Percentiles rank a stretch among this genome's conserved stretches.
These are phyloP conservation scores for Battus philenor DNA, from an alignment of 1,140 invertebrate genomes.

Conservation along the genomic window DNA sequence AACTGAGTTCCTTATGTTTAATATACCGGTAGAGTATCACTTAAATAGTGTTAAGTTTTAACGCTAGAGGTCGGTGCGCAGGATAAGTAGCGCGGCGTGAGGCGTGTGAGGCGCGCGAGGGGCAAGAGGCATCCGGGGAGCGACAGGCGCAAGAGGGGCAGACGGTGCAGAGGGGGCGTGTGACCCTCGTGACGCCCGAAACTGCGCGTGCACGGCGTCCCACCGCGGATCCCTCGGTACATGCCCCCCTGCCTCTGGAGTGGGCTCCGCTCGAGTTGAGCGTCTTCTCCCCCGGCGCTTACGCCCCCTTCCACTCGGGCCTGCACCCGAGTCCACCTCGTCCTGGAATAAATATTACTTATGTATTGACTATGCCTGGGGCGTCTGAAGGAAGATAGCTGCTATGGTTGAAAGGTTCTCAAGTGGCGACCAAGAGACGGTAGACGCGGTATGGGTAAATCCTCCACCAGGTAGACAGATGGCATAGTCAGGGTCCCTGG, in stretches of 20 bases:
- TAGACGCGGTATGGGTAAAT: too few relatives aligned
- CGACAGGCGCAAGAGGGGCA: too few relatives aligned
- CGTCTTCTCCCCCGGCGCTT: conserved; percentile 5
- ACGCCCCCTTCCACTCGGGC: conserved; percentile 6
- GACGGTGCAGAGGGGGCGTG: conserved; percentile 18
- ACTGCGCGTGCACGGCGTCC: conserved; percentile 53
- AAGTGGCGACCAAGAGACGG: too few relatives aligned
- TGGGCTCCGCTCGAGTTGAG: conserved; percentile 1
- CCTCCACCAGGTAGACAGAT: too few relatives aligned
- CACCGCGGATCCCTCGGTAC: conserved; percentile 34
- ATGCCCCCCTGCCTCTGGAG: not conserved
- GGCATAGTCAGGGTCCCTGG: too few relatives aligned
- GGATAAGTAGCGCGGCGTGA: conserved; percentile 40
- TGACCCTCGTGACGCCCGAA: conserved; percentile 22
- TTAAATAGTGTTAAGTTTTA: too few relatives aligned
- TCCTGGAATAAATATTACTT: conserved; percentile 18
- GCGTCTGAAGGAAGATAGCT: too few relatives aligned
- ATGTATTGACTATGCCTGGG: too few relatives aligned
- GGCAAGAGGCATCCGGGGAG: conserved; percentile 18
- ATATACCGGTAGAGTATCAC: too few relatives aligned
- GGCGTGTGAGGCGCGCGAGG: conserved; percentile 27
- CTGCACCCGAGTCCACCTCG: conserved; percentile 18
- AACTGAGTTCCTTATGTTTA: too few relatives aligned
- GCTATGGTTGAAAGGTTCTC: too few relatives aligned
- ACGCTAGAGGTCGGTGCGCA: conserved; percentile 49